phyloP scores from a whole-genome alignment of 2,888 invertebrate species.

The Brachycybe producta region DNA sequence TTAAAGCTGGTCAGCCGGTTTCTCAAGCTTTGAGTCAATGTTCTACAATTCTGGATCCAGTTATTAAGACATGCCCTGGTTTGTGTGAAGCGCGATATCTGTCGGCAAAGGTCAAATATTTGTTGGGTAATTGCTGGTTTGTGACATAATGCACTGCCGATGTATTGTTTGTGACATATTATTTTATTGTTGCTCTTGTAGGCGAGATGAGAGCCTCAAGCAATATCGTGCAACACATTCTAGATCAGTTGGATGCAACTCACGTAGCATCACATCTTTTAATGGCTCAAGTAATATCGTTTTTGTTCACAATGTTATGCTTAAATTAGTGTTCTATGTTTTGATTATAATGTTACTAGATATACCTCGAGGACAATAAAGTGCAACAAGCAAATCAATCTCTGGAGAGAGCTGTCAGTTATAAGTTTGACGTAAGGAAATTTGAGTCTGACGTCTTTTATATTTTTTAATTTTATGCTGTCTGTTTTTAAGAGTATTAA shows the following conservation, averaged over 20 bases:
- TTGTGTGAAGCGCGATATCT: conserved; percentile 47
- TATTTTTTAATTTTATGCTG: conserved; percentile 6
- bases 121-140: conserved; percentile 37
- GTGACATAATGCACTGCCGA: neutral
- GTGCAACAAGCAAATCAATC: conserved; percentile 69
- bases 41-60: conserved; percentile 51
- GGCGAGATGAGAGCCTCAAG: conserved; percentile 63
- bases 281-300: conserved; percentile 44
- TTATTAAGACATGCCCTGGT: conserved; percentile 71
- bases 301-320: neutral
- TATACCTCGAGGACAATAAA: conserved; percentile 48
- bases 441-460: neutral
- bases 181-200: conserved; percentile 19
- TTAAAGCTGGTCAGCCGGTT: conserved; percentile 40
- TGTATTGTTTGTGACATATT: neutral
- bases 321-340: neutral
- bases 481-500: too few species aligned
- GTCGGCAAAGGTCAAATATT: conserved; percentile 64
- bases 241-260: conserved; percentile 59
- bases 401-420: conserved; percentile 77
- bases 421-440: conserved; percentile 63
- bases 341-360: conserved; percentile 47
- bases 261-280: conserved; percentile 72
- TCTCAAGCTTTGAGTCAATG: conserved; percentile 44
- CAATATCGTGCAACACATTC: conserved; percentile 53